Percentiles rank a stretch among this genome's conserved stretches.
Evolutionary conservation across 2,888 invertebrate species (phyloP).

Genomic region (Folsomia candida): DNA sequence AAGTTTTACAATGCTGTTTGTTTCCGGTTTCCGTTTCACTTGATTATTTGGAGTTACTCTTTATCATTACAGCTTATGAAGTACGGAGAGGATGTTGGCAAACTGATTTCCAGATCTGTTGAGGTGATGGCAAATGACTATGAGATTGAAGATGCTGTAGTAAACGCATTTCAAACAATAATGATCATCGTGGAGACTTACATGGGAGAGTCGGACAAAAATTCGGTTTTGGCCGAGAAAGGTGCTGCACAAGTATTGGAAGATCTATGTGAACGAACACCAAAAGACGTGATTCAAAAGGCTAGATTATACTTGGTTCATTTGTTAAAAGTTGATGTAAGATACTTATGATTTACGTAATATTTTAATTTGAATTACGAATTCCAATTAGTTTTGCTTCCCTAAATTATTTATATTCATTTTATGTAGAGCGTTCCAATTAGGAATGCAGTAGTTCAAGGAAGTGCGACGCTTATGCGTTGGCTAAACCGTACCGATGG

Average conservation of each 20-base stretch:
- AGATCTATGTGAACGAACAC: background rate
- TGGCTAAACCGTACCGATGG: background rate
- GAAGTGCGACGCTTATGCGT: background rate
- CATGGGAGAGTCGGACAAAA: background rate
- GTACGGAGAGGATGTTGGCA: constrained; percentile 6
- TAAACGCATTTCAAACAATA: background rate
- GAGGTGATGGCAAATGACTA: background rate
- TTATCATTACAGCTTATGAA: constrained; percentile 2
- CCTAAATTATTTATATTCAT: background rate
- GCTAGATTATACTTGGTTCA: background rate
- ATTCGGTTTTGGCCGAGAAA: background rate
- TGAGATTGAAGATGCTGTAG: background rate
- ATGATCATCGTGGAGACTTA: background rate
- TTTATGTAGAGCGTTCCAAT: background rate
- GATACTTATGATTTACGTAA: too few relatives aligned
- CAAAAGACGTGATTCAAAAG: background rate
- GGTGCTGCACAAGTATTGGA: background rate
- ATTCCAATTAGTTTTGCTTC: background rate
- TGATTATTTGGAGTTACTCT: too few relatives aligned
- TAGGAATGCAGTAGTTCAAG: too few relatives aligned
- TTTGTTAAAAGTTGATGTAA: constrained; percentile 4
- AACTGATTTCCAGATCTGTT: background rate
- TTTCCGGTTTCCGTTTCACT: too few relatives aligned
- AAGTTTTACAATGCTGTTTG: background rate
- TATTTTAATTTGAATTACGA: background rate